phyloP scores from a whole-genome alignment of 2,113 vertebrate species.

The Oryzias celebensis region DNA sequence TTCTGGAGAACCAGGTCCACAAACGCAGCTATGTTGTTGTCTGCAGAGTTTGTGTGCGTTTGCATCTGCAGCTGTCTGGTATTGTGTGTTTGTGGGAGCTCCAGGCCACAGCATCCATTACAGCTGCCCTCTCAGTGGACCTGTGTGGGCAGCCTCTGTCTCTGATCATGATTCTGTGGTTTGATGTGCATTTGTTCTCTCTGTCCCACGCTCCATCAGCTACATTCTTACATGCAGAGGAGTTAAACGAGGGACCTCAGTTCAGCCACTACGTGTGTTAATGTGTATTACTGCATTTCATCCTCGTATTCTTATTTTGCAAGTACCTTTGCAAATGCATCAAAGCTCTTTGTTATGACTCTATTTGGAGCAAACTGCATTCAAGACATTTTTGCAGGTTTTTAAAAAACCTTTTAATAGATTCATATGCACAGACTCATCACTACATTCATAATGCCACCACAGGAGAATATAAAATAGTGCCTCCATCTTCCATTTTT shows the following conservation, averaged over 20 bases:
- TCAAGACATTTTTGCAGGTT: too few species aligned
- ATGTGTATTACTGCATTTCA: too few species aligned
- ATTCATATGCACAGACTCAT: too few species aligned
- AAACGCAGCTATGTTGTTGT: constrained; percentile 1
- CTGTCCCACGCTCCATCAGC: constrained; percentile 13
- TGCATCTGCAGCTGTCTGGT: constrained; percentile 4
- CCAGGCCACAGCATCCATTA: constrained; percentile 29
- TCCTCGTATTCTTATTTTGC: too few species aligned
- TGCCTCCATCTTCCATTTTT: too few species aligned
- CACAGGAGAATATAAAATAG: too few species aligned
- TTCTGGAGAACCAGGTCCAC: constrained; percentile 23
- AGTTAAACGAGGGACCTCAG: constrained; percentile 19
- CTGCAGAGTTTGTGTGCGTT: not conserved
- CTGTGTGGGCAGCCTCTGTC: constrained; percentile 35
- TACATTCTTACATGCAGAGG: constrained; percentile 10
- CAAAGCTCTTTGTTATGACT: too few species aligned
- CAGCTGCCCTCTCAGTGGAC: constrained; percentile 16
- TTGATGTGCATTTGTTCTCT: constrained; percentile 34
- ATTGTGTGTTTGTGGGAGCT: constrained; percentile 21
- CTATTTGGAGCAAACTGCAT: too few species aligned
- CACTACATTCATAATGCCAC: too few species aligned
- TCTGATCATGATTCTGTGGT: constrained; percentile 5
- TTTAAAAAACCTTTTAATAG: too few species aligned
- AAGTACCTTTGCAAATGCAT: too few species aligned
- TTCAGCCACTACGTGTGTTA: constrained; percentile 17